These are phyloP conservation scores for Tiliqua scincoides DNA, from an alignment of 2,113 vertebrate species.

Conservation along the genomic window DNA sequence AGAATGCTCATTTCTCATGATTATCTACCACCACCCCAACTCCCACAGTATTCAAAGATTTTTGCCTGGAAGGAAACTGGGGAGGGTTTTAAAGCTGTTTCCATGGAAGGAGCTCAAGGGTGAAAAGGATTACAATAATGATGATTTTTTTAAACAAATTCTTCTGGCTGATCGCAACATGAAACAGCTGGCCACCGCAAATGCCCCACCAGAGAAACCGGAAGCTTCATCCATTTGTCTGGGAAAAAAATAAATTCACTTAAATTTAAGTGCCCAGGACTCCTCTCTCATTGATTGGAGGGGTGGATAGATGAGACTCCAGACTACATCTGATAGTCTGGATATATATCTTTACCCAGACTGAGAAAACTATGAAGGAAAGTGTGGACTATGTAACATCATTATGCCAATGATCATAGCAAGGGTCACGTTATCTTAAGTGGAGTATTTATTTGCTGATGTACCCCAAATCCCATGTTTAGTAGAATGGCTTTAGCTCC, in stretches of 20 bases:
- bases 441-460: neutral
- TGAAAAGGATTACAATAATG: conserved; percentile 51
- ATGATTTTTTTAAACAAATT: conserved; percentile 50
- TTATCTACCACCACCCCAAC: conserved; percentile 15
- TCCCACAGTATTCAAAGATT: neutral
- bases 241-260: neutral
- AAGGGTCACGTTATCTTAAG: neutral
- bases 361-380: neutral
- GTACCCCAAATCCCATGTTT: neutral
- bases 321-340: too few species aligned
- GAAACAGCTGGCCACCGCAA: conserved; percentile 51
- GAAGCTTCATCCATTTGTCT: neutral
- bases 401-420: neutral
- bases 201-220: neutral
- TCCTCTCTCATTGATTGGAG: neutral
- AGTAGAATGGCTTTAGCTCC: neutral
- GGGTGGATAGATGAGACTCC: too few species aligned
- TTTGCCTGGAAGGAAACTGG: conserved; percentile 48
- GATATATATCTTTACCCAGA: too few species aligned
- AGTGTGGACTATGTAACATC: neutral
- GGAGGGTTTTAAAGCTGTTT: conserved; percentile 39
- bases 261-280: neutral
- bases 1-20: conserved; percentile 26
- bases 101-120: conserved; percentile 58
- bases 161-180: conserved; percentile 36